Conservation (phyloP, 2,113 vertebrate genomes). For the Carlito syrichta region DNA sequence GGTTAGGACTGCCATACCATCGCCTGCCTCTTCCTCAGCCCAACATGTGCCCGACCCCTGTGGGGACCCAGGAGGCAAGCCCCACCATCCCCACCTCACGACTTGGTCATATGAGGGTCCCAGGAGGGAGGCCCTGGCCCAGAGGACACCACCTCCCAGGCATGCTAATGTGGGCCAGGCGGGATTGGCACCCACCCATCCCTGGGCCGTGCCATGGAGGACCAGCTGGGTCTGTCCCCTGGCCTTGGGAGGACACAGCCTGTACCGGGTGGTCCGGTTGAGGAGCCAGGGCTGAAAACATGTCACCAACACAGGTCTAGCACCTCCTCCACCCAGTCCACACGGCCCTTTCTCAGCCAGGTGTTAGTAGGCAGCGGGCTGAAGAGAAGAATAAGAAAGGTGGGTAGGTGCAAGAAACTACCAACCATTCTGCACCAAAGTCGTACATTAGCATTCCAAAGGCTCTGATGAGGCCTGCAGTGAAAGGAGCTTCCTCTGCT, state of each 20-base stretch:
- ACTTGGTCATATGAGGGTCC: neutral
- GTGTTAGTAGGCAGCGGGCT: too few relatives aligned
- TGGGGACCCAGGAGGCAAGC: neutral
- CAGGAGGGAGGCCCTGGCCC: neutral
- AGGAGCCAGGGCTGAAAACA: neutral
- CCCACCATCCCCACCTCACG: neutral
- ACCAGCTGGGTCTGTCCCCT: neutral
- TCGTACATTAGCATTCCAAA: rapidly evolving
- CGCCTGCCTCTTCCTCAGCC: neutral
- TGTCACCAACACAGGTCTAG: neutral
- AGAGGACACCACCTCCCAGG: neutral
- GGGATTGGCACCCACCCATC: neutral
- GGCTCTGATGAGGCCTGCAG: neutral
- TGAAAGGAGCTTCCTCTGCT: neutral
- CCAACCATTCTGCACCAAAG: neutral
- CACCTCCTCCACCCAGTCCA: neutral
- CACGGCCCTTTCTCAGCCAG: neutral
- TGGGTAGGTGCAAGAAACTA: neutral
- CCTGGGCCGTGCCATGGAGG: neutral
- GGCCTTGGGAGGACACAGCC: neutral
- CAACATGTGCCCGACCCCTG: neutral
- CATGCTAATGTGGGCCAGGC: neutral
- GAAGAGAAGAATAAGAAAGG: too few relatives aligned
- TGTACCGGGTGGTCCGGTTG: neutral
- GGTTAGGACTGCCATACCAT: neutral